phyloP scores from a whole-genome alignment of 2,797 vertebrate genomes.

The Glyptemys insculpta region DNA sequence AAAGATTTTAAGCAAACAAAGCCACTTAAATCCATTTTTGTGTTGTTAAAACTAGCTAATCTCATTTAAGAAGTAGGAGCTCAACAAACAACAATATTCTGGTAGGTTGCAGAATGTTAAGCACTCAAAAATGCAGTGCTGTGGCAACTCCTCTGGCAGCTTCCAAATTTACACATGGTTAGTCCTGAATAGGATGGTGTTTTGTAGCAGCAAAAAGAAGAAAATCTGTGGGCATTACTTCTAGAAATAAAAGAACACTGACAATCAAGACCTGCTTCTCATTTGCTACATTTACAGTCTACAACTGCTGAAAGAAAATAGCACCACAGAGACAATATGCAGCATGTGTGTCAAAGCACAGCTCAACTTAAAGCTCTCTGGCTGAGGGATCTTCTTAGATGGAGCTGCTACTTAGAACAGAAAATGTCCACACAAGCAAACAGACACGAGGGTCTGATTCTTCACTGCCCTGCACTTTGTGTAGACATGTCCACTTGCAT shows the following conservation, averaged over 20 bases:
- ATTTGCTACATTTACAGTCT: not conserved
- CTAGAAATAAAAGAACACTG: not conserved
- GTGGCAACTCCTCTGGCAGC: not conserved
- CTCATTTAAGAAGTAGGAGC: constrained; percentile 18
- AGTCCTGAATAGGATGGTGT: not conserved
- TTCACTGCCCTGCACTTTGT: not conserved
- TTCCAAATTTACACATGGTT: not conserved
- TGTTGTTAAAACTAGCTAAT: constrained; percentile 33
- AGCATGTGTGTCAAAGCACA: not conserved
- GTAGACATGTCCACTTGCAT: not conserved
- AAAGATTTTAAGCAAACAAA: constrained; percentile 61
- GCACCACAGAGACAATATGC: not conserved
- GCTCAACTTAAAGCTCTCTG: not conserved
- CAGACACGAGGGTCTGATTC: not conserved
- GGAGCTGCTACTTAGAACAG: not conserved
- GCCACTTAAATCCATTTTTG: constrained; percentile 41
- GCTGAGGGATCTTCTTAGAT: not conserved
- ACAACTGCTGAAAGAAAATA: not conserved
- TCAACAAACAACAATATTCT: constrained; percentile 27
- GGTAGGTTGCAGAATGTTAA: not conserved
- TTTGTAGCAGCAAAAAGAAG: not conserved
- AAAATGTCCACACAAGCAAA: not conserved
- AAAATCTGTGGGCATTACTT: not conserved
- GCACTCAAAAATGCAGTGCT: not conserved
- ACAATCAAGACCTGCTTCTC: not conserved